phyloP scores from a whole-genome alignment of 2,888 invertebrate genomes.

The Melitaea athalia region DNA sequence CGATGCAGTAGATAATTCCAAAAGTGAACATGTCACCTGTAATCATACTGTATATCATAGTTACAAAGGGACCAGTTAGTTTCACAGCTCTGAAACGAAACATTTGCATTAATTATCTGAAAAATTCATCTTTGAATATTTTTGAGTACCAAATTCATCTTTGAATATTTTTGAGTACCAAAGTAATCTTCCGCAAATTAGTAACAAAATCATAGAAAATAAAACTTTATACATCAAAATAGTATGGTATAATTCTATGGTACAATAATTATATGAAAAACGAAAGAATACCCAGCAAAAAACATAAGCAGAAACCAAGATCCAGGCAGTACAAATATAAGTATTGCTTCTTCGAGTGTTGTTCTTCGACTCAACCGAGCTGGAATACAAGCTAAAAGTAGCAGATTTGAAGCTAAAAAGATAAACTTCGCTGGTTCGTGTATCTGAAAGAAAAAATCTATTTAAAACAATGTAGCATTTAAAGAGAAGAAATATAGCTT shows the following conservation, averaged over 20 bases:
- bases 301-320: conserved; percentile 99
- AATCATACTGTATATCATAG: conserved; percentile 99
- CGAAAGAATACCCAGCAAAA: conserved; percentile 92
- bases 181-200: too few relatives aligned
- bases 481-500: not conserved
- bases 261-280: not conserved
- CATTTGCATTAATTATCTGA: not conserved
- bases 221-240: not conserved
- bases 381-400: conserved; percentile 94
- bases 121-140: not conserved
- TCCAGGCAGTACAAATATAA: conserved; percentile 96
- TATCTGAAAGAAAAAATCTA: conserved; percentile 79
- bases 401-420: conserved; percentile 94
- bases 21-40: conserved; percentile 99
- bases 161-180: too few relatives aligned
- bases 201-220: not conserved
- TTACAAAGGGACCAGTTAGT: conserved; percentile 98
- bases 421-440: conserved; percentile 97
- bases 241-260: too few relatives aligned
- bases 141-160: not conserved
- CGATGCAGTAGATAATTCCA: conserved; percentile 97
- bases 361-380: conserved; percentile 88
- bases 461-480: not conserved
- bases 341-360: conserved; percentile 93
- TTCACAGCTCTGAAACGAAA: conserved; percentile 88